Base-by-base conservation (phyloP, 2,888 invertebrate genomes). In the Dolomedes plantarius region DNA sequence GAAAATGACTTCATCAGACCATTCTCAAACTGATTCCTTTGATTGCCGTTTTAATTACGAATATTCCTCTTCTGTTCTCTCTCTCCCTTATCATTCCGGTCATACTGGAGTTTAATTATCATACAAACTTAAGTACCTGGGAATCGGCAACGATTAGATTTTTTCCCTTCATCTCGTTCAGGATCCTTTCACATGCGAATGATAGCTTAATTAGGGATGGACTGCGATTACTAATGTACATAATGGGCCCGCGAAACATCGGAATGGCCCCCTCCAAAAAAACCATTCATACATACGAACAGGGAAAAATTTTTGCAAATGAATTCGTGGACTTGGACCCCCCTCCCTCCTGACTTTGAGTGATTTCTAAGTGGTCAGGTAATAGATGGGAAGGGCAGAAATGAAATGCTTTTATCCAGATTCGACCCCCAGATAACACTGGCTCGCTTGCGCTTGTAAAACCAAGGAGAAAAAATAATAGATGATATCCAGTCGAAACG, bases 1-100 rank as follows among this genome's bases (percentile, higher is more conserved):
- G 32, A 36, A 75, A 81, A 81, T 69, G 81, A 69, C 81, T 81
- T 81, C 75, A 81, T 81, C 56, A 68, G 29, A 56, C 56, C 56
- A 50, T 46, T 19, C 16, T 65, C 7, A 28, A 50, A 46, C 75
- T 75, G 75, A 81, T 81, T 69, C 23, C 29, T 69, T 23, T 69
- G 75, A 81, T 81, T 81, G 81, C 81, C 69, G 81, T 81, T 74
- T 81, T 81, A 81, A 81, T 81, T 81, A 75, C 56, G 71, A 29
- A 39, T 50, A 36, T 36, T 36, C 36, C 23, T 56, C 56, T 19
- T 56, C 23, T 6, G 9, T n/a, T n/a, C 36, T n/a, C n/a, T n/a
- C 46, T 13, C 46, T 6, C 1, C 11, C 29, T 65, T 65, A 65
- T 31, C 31, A 29, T 65, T 65, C 65, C 29, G 28, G 31, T 29